These are phyloP conservation scores for Macrobrachium nipponense DNA, from an alignment of 1,140 invertebrate genomes.

Conservation along the genomic window DNA sequence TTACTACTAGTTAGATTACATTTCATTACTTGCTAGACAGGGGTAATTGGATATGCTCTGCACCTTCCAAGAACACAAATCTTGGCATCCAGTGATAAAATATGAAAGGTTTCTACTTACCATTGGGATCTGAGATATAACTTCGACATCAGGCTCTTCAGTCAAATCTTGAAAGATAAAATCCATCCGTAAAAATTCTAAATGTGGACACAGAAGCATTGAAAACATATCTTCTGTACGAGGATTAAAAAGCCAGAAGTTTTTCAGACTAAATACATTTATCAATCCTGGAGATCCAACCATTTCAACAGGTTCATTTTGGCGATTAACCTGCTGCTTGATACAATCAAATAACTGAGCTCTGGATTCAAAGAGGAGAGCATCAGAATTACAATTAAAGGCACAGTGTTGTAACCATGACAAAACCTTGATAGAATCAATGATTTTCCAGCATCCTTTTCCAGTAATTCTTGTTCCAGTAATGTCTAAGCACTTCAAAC, in stretches of 20 bases:
- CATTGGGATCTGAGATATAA: conserved; percentile 12
- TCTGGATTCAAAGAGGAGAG: conserved; percentile 60
- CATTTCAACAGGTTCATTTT: background rate
- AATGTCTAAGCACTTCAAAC: conserved; percentile 44
- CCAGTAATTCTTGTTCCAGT: conserved; percentile 62
- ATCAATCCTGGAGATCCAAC: conserved; percentile 17
- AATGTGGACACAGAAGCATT: conserved; percentile 40
- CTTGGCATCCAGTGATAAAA: background rate
- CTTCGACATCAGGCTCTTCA: conserved; percentile 49
- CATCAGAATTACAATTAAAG: conserved; percentile 63
- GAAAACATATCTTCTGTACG: conserved; percentile 52
- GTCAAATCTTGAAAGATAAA: conserved; percentile 59
- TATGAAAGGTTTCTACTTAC: background rate
- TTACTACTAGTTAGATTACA: no score
- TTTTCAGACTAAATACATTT: conserved; percentile 46
- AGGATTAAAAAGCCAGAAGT: conserved; percentile 63
- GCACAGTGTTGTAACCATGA: conserved; percentile 61
- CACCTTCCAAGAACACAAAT: background rate
- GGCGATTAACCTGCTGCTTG: conserved; percentile 41
- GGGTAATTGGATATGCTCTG: background rate
- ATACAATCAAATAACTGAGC: conserved; percentile 52
- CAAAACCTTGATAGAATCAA: conserved; percentile 39
- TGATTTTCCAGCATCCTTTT: conserved; percentile 57
- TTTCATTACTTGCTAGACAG: no score
- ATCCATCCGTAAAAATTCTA: conserved; percentile 53